These are phyloP conservation scores for Stegana nigrithorax DNA, from an alignment of 2,888 invertebrate species.

Conservation along the genomic window DNA sequence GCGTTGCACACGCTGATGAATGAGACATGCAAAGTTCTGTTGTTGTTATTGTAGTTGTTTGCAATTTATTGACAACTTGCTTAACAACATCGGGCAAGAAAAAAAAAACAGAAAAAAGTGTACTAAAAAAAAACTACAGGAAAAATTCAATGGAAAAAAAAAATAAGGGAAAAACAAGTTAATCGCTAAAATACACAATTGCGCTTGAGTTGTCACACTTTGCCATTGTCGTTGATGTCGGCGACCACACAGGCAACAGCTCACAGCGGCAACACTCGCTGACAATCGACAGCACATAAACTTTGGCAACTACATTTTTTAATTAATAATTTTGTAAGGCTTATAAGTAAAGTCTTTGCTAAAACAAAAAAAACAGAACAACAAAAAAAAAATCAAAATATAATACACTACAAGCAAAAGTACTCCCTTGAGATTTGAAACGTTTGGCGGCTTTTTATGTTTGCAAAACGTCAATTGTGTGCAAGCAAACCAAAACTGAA, in stretches of 20 bases:
- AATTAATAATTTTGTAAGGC: constrained; percentile 24
- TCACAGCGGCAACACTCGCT: too few species aligned
- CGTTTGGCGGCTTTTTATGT: constrained; percentile 18
- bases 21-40: constrained; percentile 18
- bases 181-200: background rate
- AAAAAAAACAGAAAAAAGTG: background rate
- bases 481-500: constrained; percentile 14
- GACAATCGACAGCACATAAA: too few species aligned
- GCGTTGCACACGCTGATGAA: background rate
- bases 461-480: constrained; percentile 4
- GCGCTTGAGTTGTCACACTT: constrained; percentile 14
- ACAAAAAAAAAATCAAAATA: background rate
- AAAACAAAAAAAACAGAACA: too few species aligned
- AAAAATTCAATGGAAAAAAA: background rate
- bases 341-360: too few species aligned
- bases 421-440: constrained; percentile 22
- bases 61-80: constrained; percentile 21
- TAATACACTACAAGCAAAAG: constrained; percentile 10
- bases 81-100: background rate
- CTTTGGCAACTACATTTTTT: constrained; percentile 7
- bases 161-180: background rate
- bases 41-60: constrained; percentile 14
- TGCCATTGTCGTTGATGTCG: constrained; percentile 14
- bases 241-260: constrained; percentile 25
- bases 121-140: background rate